Percentiles rank a stretch among this genome's conserved stretches.
These are phyloP conservation scores for Sylvia borin DNA, from an alignment of 2,797 vertebrate species.

Conservation along the genomic window DNA sequence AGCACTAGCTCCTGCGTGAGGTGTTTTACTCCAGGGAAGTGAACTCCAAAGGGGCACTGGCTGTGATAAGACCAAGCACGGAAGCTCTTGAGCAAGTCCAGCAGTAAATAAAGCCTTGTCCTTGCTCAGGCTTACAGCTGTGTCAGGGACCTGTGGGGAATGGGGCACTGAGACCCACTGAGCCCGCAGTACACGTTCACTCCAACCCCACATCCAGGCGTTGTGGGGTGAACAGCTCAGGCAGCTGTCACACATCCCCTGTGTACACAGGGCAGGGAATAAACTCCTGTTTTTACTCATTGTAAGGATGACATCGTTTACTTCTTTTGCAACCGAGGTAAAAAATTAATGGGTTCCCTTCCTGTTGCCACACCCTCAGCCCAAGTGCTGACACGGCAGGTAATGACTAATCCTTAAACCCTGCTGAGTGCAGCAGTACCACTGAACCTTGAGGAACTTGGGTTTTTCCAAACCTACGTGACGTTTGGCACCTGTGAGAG, in stretches of 20 bases:
- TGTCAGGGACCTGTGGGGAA: neutral
- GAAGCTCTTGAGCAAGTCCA: neutral
- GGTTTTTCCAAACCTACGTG: neutral
- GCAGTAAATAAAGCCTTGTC: neutral
- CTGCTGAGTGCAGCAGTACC: constrained; percentile 14
- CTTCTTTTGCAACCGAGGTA: constrained; percentile 44
- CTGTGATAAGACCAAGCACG: neutral
- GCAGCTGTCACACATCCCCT: neutral
- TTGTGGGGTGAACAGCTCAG: accelerated
- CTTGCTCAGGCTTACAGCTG: neutral
- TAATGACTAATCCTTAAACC: constrained; percentile 46
- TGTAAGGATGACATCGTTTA: neutral
- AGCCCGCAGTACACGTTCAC: neutral
- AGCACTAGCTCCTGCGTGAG: neutral
- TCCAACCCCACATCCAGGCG: neutral
- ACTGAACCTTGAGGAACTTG: neutral
- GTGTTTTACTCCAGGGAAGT: neutral
- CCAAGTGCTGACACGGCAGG: neutral
- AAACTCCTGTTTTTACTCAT: constrained; percentile 5
- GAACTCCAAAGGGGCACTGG: neutral
- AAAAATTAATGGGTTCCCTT: constrained; percentile 42
- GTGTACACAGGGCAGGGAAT: neutral
- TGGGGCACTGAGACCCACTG: neutral
- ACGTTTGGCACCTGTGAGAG: accelerated
- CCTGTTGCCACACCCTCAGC: neutral